Evolutionary conservation across 2,888 invertebrate species (phyloP).

Genomic region (Lucinisca nassula): DNA sequence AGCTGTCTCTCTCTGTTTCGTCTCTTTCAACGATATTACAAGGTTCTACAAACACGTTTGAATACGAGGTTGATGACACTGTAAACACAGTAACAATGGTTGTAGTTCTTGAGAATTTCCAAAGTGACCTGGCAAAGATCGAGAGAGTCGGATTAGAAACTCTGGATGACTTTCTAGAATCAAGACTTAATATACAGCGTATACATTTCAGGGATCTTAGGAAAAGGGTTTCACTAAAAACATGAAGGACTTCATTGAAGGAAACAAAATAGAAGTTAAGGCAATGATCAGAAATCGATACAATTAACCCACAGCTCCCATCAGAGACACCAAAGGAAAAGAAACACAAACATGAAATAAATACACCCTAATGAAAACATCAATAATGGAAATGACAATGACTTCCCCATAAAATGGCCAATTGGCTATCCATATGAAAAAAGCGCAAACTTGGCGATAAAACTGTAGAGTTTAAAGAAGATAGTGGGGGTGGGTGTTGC

Average conservation of each 20-base stretch:
- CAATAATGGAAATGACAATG: too few species aligned
- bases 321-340: too few species aligned
- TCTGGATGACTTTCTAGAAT: background rate
- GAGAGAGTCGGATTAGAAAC: background rate
- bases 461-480: too few species aligned
- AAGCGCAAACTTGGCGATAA: background rate
- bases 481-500: constrained; percentile 14
- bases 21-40: too few species aligned
- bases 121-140: too few species aligned
- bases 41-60: constrained; percentile 4
- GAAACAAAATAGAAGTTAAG: too few species aligned
- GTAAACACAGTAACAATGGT: constrained; percentile 19
- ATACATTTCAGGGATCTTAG: background rate
- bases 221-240: constrained; percentile 6
- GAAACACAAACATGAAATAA: too few species aligned
- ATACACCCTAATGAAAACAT: too few species aligned
- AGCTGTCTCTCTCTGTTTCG: background rate
- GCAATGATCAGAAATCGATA: too few species aligned
- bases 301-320: too few species aligned
- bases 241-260: background rate
- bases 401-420: too few species aligned
- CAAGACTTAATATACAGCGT: background rate
- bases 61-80: background rate
- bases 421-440: background rate
- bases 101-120: constrained; percentile 16